Base-by-base conservation (phyloP, 2,797 vertebrate species). In the Hemibagrus guttatus region DNA sequence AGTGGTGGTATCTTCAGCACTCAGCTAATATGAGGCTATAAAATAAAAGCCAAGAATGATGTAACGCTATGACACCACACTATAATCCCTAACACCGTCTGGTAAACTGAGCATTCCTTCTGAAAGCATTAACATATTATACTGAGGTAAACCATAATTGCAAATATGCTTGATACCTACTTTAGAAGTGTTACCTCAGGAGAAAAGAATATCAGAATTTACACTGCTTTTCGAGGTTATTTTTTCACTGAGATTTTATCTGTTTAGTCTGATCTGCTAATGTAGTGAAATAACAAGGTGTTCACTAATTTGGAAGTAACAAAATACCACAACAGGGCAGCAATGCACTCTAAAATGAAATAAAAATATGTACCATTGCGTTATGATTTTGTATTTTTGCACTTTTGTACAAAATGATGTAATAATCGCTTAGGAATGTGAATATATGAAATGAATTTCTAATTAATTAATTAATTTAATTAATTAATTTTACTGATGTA, bases 131-230 rank as follows among this genome's bases (percentile, higher is more conserved):
- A 75, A 39, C 19, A 21, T 23, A 84, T 64, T n/a, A 12, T 84
- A 85, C 11, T 84, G 69, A 84, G 56, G 71, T 84, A n/a, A 52
- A 56, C 66, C 72, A 71, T 68, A 59, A 84, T 28, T 39, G 35
- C 35, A 39, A 39, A 39, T 39, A 39, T 64, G 63, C 63, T 59
- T 84, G 31, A 74, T 14, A 74, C 86, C 35, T 42, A 28, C 72
- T 64, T 35, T 31, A 74, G 71, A 56, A 59, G 69, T 19, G 69
- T 46, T 49, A 71, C 21, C 52, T 39, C 64, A 56, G 7, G 0
- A n/a, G 39, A 58, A 83, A 6, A 19, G 61, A 31, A 71, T 39
- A 42, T 58, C 56, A 58, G 56, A 58, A n/a, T n/a, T 64, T 12
- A 64, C 8, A 64, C 56, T 58, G 56, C 23, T n/a, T 13, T 64